phyloP scores from a whole-genome alignment of 2,888 invertebrate genomes.

The Lathronympha strigana region DNA sequence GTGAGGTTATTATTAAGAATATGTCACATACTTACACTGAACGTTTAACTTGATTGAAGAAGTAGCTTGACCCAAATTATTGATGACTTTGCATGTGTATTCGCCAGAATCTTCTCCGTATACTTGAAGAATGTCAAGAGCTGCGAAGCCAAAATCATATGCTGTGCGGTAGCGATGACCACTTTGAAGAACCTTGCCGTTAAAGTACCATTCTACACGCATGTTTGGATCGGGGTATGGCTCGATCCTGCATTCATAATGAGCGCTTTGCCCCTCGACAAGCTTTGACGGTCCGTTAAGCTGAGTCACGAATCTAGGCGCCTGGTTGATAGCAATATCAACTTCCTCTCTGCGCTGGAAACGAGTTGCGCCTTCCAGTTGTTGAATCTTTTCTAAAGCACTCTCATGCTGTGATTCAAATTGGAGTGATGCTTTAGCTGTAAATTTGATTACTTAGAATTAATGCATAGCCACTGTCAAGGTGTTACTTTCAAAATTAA shows the following conservation, averaged over 20 bases:
- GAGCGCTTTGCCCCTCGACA: slow-evolving; percentile 94
- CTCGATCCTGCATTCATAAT: slow-evolving; percentile 96
- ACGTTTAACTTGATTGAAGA: slow-evolving; percentile 92
- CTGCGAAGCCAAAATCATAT: slow-evolving; percentile 98
- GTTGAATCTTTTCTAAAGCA: slow-evolving; percentile 93
- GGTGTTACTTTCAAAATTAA: background rate
- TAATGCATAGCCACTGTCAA: background rate
- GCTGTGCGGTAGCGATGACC: slow-evolving; percentile 97
- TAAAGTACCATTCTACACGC: slow-evolving; percentile 97
- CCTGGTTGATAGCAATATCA: slow-evolving; percentile 91
- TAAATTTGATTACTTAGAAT: slow-evolving; percentile 43
- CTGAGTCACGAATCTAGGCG: slow-evolving; percentile 93
- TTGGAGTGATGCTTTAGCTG: slow-evolving; percentile 94
- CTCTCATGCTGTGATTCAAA: slow-evolving; percentile 95
- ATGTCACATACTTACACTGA: slow-evolving; percentile 86
- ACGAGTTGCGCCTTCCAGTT: slow-evolving; percentile 91
- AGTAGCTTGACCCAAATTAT: slow-evolving; percentile 92
- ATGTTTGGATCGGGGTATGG: slow-evolving; percentile 95
- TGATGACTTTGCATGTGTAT: slow-evolving; percentile 94
- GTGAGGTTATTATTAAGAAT: background rate
- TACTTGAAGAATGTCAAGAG: slow-evolving; percentile 96
- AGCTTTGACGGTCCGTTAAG: slow-evolving; percentile 93
- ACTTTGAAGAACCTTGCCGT: slow-evolving; percentile 93
- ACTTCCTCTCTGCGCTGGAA: slow-evolving; percentile 92
- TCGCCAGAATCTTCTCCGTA: slow-evolving; percentile 97